A percentile compares a stretch with the other conserved stretches of the same genome.
Evolutionary conservation across 2,888 invertebrate genomes (phyloP).

Genomic region (Ryuthela nishihirai): DNA sequence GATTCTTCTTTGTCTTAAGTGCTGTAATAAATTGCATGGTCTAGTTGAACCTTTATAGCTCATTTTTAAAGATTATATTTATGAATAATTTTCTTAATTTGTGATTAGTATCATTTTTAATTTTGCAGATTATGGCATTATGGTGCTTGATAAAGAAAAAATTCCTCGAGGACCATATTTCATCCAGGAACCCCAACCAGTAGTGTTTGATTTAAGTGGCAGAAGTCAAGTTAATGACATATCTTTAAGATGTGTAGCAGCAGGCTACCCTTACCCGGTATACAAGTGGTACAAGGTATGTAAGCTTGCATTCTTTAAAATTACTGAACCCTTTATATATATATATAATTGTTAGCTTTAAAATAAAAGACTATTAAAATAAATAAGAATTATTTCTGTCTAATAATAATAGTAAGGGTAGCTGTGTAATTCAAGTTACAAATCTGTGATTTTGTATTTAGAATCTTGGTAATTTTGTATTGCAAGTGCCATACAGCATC

Average conservation of each 20-base stretch:
- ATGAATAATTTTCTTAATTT: not conserved
- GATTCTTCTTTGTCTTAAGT: too few species aligned
- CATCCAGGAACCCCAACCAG: conserved; percentile 74
- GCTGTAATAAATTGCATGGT: too few species aligned
- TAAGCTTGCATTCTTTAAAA: too few species aligned
- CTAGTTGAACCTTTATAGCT: not conserved
- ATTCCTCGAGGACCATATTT: conserved; percentile 87
- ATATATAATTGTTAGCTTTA: too few species aligned
- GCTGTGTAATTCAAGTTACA: too few species aligned
- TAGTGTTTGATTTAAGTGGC: conserved; percentile 73
- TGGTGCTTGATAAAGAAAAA: conserved; percentile 71
- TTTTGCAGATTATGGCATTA: conserved; percentile 81
- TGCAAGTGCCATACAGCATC: too few species aligned
- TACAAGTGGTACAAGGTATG: conserved; percentile 75
- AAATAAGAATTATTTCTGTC: too few species aligned
- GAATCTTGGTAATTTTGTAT: too few species aligned
- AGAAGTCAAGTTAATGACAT: conserved; percentile 68
- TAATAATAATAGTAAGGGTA: too few species aligned
- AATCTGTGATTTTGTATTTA: too few species aligned
- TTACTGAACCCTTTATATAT: too few species aligned
- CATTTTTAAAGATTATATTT: not conserved
- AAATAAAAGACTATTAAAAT: too few species aligned
- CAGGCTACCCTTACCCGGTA: conserved; percentile 79
- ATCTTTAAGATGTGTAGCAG: conserved; percentile 59
- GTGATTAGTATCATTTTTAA: conserved; percentile 57